Percentiles rank a stretch among this genome's conserved stretches.
Evolutionary conservation across 2,113 vertebrate species (phyloP).

Genomic region (Ardeotis arabs): DNA sequence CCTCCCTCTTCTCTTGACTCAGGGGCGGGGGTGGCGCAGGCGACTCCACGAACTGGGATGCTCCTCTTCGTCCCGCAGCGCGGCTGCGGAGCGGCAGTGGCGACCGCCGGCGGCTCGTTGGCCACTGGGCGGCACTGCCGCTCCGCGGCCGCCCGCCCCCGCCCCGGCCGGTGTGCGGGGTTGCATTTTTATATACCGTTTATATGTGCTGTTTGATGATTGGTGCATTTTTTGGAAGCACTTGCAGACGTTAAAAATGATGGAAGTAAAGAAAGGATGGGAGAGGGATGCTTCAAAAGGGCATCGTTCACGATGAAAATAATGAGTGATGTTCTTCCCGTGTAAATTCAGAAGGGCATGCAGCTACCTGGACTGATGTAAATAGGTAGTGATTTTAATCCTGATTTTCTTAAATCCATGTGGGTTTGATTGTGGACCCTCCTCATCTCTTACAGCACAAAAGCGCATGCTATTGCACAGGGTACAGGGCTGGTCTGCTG

Average conservation of each 20-base stretch:
- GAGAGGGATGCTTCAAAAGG: background rate
- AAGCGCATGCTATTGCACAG: accelerated
- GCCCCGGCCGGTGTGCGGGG: background rate
- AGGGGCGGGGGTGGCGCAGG: accelerated
- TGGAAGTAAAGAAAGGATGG: background rate
- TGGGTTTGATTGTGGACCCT: background rate
- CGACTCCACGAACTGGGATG: accelerated
- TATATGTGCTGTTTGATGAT: accelerated
- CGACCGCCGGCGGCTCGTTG: too few species aligned
- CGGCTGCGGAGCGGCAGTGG: too few species aligned
- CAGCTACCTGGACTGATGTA: background rate
- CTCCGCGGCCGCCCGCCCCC: background rate
- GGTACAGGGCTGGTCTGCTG: background rate
- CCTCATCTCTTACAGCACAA: accelerated
- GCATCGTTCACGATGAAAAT: background rate
- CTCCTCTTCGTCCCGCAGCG: too few species aligned
- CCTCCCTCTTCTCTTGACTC: accelerated
- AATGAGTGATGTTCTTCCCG: accelerated
- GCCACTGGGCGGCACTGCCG: background rate
- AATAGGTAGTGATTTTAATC: background rate
- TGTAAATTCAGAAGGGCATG: background rate
- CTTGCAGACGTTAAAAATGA: background rate
- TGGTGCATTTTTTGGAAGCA: accelerated
- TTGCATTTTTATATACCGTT: accelerated
- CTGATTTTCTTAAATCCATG: accelerated